Evolutionary conservation across 2,888 invertebrate species (phyloP).

Genomic region (Apodemia duryi): DNA sequence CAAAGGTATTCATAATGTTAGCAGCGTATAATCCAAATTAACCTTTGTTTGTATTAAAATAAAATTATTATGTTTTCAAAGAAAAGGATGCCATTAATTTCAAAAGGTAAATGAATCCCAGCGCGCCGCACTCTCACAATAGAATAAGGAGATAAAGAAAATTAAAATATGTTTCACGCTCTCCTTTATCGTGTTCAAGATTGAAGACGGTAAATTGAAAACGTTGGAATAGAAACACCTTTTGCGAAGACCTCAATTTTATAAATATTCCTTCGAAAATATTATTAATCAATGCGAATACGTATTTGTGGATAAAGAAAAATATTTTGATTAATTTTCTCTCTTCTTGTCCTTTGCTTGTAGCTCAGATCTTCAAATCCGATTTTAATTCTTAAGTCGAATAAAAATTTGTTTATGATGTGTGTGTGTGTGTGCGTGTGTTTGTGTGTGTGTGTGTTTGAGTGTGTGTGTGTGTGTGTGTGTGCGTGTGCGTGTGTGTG

Average conservation of each 20-base stretch:
- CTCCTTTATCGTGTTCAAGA: conserved; percentile 18
- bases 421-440: no score
- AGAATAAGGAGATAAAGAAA: conserved; percentile 21
- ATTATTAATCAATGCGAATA: conserved; percentile 20
- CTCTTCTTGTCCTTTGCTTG: background rate
- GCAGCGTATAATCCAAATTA: conserved; percentile 9
- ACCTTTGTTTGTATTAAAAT: conserved; percentile 4
- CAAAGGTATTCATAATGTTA: conserved; percentile 1
- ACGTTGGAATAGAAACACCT: conserved; percentile 14
- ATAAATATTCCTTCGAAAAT: conserved; percentile 29
- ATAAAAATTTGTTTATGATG: no score
- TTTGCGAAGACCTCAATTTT: conserved; percentile 14
- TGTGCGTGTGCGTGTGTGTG: no score
- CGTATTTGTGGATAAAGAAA: background rate
- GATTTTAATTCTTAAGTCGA: no score
- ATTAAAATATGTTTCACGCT: conserved; percentile 20
- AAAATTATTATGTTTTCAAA: conserved; percentile 15
- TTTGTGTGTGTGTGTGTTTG: no score
- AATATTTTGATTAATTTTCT: background rate
- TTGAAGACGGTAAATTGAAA: conserved; percentile 19
- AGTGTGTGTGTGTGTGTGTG: no score
- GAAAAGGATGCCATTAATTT: conserved; percentile 18
- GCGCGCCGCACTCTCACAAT: conserved; percentile 16
- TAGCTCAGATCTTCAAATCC: no score
- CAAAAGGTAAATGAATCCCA: conserved; percentile 20